Evolutionary conservation across 2,113 vertebrate genomes (phyloP).

Genomic region (Mormyrus iriodes): DNA sequence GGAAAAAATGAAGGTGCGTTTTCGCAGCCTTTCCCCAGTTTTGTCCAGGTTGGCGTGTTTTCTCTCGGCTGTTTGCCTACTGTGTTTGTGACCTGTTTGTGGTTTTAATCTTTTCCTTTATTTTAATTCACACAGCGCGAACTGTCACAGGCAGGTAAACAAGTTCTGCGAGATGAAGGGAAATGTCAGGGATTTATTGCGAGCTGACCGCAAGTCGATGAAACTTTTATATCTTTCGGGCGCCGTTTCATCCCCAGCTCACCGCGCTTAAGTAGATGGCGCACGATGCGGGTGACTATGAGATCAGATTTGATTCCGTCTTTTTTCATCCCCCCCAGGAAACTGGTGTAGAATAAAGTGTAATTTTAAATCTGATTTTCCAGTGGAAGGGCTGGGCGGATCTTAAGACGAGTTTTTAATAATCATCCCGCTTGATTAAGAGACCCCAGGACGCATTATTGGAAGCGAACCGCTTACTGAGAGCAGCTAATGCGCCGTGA

Average conservation of each 20-base stretch:
- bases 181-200: conserved; percentile 18
- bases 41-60: neutral
- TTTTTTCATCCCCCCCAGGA: neutral
- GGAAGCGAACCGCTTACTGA: conserved; percentile 39
- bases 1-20: neutral
- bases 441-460: conserved; percentile 35
- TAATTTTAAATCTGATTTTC: conserved; percentile 36
- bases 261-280: neutral
- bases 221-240: conserved; percentile 36
- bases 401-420: conserved; percentile 46
- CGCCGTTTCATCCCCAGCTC: conserved; percentile 19
- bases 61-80: neutral
- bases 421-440: conserved; percentile 52
- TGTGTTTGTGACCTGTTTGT: neutral
- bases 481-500: conserved; percentile 6
- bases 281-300: neutral
- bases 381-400: conserved; percentile 44
- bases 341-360: neutral
- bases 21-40: neutral
- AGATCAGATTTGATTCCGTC: neutral
- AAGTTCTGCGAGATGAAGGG: neutral
- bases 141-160: neutral
- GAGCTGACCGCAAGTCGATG: conserved; percentile 10
- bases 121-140: neutral
- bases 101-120: neutral